These are phyloP conservation scores for Cistogaster globosa DNA, from an alignment of 2,888 invertebrate species.

Conservation along the genomic window DNA sequence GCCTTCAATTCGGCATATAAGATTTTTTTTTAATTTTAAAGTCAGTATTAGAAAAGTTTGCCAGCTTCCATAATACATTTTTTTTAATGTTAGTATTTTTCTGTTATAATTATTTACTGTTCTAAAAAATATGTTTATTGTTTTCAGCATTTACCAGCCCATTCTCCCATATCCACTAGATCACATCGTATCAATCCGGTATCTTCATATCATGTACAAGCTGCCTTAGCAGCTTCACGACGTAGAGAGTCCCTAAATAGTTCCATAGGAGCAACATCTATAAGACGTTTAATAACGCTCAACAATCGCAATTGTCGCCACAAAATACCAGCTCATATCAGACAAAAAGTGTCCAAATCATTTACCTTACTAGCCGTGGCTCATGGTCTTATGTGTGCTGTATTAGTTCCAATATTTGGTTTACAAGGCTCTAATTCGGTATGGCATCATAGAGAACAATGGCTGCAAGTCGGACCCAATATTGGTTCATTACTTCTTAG, in stretches of 20 bases:
- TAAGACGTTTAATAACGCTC: slow-evolving; percentile 88
- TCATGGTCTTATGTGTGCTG: slow-evolving; percentile 80
- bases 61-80: too few relatives aligned
- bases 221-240: slow-evolving; percentile 82
- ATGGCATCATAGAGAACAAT: slow-evolving; percentile 82
- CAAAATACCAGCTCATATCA: slow-evolving; percentile 81
- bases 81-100: too few relatives aligned
- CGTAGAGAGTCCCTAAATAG: slow-evolving; percentile 88
- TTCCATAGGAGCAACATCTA: slow-evolving; percentile 90
- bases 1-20: too few relatives aligned
- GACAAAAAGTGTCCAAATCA: slow-evolving; percentile 80
- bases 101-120: too few relatives aligned
- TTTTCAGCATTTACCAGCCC: slow-evolving; percentile 84
- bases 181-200: slow-evolving; percentile 84
- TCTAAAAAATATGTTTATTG: neutral
- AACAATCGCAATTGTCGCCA: slow-evolving; percentile 84
- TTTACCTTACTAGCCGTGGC: slow-evolving; percentile 80
- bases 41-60: too few relatives aligned
- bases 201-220: slow-evolving; percentile 82
- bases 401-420: slow-evolving; percentile 80
- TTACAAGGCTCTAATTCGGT: slow-evolving; percentile 83
- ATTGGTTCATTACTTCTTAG: slow-evolving; percentile 87
- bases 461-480: slow-evolving; percentile 82
- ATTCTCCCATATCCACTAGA: slow-evolving; percentile 86
- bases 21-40: too few relatives aligned